These are phyloP conservation scores for Anoplolepis gracilipes DNA, from an alignment of 1,140 invertebrate species.

Conservation along the genomic window DNA sequence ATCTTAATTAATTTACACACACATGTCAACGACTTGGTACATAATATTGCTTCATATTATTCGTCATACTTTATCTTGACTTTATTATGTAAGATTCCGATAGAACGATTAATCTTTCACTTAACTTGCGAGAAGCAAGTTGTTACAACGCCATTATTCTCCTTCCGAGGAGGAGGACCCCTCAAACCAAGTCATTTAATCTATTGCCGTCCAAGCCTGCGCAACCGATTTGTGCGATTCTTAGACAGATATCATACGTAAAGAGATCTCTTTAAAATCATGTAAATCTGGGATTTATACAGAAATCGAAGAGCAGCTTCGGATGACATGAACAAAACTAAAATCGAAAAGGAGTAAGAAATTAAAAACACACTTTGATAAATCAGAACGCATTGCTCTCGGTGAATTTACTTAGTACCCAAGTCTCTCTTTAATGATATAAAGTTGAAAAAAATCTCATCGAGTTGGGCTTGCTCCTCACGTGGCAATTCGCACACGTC, in stretches of 20 bases:
- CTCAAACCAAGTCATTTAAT: not conserved
- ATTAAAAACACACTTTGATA: not conserved
- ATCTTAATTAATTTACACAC: not conserved
- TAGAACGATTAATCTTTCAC: not conserved
- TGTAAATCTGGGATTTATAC: not conserved
- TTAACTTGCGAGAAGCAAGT: not conserved
- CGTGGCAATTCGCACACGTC: conserved; percentile 33
- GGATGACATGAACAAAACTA: not conserved
- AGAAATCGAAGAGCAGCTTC: not conserved
- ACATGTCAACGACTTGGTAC: not conserved
- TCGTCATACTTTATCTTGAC: not conserved
- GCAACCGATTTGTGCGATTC: not conserved
- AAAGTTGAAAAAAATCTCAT: not conserved
- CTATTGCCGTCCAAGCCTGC: not conserved
- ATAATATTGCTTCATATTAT: not conserved
- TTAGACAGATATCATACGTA: not conserved
- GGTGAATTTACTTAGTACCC: too few species aligned
- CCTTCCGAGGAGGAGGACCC: not conserved
- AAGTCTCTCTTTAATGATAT: not conserved
- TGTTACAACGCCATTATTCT: not conserved
- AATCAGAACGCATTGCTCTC: not conserved
- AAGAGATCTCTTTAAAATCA: not conserved
- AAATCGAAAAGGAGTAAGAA: not conserved
- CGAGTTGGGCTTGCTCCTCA: not conserved
- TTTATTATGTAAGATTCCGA: not conserved